phyloP scores from a whole-genome alignment of 2,888 invertebrate species.

The Podotricha telesiphe region DNA sequence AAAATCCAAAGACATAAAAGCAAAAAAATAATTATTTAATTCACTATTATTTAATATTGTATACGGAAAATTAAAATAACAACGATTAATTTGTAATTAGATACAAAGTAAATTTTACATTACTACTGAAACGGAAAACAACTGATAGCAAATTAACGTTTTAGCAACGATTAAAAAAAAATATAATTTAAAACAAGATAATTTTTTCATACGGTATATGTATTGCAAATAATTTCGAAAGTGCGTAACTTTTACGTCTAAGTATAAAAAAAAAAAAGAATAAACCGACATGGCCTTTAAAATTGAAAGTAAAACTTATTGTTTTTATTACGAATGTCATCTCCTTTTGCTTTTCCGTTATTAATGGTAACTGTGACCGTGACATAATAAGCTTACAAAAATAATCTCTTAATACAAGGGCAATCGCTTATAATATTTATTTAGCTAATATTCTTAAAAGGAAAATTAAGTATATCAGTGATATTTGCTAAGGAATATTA shows the following conservation, averaged over 20 bases:
- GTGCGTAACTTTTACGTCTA: not conserved
- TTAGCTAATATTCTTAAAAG: not conserved
- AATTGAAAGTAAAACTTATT: slow-evolving; percentile 22
- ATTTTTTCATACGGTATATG: not conserved
- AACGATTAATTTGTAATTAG: too few relatives aligned
- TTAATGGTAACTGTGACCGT: slow-evolving; percentile 16
- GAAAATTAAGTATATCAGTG: not conserved
- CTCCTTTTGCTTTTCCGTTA: slow-evolving; percentile 11
- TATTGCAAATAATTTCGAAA: slow-evolving; percentile 3
- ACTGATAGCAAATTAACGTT: too few relatives aligned
- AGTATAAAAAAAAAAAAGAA: not conserved
- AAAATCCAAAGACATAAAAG: too few relatives aligned
- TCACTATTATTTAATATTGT: too few relatives aligned
- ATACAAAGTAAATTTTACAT: too few relatives aligned
- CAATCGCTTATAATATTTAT: not conserved
- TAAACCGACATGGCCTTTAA: slow-evolving; percentile 2
- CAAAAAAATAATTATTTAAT: too few relatives aligned
- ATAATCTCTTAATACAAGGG: slow-evolving; percentile 11
- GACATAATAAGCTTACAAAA: slow-evolving; percentile 24
- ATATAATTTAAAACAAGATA: not conserved
- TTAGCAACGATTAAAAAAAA: not conserved
- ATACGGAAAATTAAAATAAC: too few relatives aligned
- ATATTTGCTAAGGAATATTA: not conserved
- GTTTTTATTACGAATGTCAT: slow-evolving; percentile 4
- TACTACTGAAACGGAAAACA: too few relatives aligned